Evolutionary conservation across 2,797 vertebrate species (phyloP), one percentile per base, ranked within the genome.

Genomic region (Esox lucius): DNA sequence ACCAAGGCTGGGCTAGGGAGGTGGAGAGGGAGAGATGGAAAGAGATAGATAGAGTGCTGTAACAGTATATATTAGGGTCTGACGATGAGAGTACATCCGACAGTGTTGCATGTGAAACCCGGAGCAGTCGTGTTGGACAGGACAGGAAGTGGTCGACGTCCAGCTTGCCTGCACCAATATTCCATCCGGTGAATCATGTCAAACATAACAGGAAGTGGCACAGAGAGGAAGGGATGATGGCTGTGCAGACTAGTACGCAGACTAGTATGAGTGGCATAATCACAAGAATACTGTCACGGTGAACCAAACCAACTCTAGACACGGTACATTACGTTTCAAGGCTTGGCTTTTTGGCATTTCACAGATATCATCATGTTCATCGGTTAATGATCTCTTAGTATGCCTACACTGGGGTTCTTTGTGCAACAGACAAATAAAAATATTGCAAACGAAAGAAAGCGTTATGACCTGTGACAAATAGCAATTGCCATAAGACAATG

Each of bases 261-360:
- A 7, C 11, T 59, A 9, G 56, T 2, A 22, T 8, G 7, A 70
- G 89, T 89, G 88, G 89, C 83, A 72, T 89, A 84, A 79, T 80
- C 83, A 85, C 85, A 91, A 88, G 88, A 90, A 88, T 88, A 90
- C 87, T 91, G 35, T 87, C 16, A 87, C 59, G 84, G 87, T 89
- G 83, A 74, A 74, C 90, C 79, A 46, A 73, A 83, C 87, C 87
- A 81, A 83, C 81, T 87, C 80, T 76, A 74, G 42, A 24, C 4
- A 5, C 61, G 9, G 56, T 13, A 76, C 74, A 82, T 83, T 83
- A 75, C 72, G 62, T 81, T 68, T 85, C 80, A 86, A 86, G 84
- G 84, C 86, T 83, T 85, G 66, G 66, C 69, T 66, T 75, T 86
- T 85, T 87, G 84, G 87, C 83, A 79, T 90, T 87, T 87, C 80